These are phyloP conservation scores for Tragelaphus buxtoni DNA, from an alignment of 2,113 vertebrate genomes.

Conservation along the genomic window DNA sequence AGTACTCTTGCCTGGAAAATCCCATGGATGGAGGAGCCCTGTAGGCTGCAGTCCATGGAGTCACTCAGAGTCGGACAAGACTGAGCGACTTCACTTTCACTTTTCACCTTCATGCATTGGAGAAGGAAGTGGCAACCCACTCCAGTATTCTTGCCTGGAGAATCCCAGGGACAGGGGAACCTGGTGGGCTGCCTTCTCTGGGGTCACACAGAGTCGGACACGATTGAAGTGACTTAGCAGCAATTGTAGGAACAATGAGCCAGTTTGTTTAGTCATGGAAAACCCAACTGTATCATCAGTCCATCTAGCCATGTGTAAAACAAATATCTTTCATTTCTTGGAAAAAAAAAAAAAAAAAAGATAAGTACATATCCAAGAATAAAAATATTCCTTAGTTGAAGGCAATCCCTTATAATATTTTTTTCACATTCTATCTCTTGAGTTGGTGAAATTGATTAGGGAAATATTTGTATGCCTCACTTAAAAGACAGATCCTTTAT, in stretches of 20 bases:
- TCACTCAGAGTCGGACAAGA: too few species aligned
- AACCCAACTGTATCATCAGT: background rate
- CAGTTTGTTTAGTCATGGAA: background rate
- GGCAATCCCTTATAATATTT: background rate
- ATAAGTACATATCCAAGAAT: background rate
- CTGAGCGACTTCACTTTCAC: too few species aligned
- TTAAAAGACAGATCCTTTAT: background rate
- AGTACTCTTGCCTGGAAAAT: too few species aligned
- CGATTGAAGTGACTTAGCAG: too few species aligned
- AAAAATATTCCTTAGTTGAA: background rate
- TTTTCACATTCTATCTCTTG: background rate
- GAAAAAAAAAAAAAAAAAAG: background rate
- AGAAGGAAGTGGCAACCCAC: too few species aligned
- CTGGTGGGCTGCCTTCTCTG: too few species aligned
- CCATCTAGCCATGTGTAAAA: background rate
- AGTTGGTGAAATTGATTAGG: background rate
- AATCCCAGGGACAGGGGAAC: too few species aligned
- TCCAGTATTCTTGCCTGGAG: too few species aligned
- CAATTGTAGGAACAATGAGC: background rate
- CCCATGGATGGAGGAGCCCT: too few species aligned
- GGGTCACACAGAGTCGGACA: too few species aligned
- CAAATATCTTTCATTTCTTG: background rate
- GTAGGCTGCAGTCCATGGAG: too few species aligned
- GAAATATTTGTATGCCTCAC: background rate
- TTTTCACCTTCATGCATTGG: too few species aligned